phyloP scores from a whole-genome alignment of 92 coral and sea anemone genomes.

The Heteractis magnifica region DNA sequence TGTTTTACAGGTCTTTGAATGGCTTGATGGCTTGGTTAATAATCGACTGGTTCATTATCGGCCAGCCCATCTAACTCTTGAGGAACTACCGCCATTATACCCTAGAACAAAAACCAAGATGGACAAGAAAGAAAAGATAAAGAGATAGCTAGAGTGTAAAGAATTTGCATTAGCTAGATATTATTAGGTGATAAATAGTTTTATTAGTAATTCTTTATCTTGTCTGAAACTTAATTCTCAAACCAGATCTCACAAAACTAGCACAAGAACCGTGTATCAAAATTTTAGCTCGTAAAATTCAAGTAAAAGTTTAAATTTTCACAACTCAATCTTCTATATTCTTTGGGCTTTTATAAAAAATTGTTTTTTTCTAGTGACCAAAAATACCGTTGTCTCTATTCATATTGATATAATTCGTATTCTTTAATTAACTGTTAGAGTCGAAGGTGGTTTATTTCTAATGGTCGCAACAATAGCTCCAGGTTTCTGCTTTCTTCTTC shows the following conservation, averaged over 20 bases:
- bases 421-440: constrained; percentile 45
- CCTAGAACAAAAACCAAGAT: constrained; percentile 26
- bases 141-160: neutral
- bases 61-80: constrained; percentile 57
- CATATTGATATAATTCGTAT: neutral
- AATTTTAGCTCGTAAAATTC: neutral
- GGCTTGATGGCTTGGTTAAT: constrained; percentile 76
- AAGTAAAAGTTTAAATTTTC: neutral
- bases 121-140: neutral
- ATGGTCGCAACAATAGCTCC: constrained; percentile 72
- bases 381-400: neutral
- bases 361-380: neutral
- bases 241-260: neutral
- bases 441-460: constrained; percentile 88
- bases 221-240: neutral
- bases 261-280: neutral
- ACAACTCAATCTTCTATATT: neutral
- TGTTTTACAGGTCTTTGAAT: constrained; percentile 72
- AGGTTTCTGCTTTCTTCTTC: constrained; percentile 71
- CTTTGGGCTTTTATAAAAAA: neutral
- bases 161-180: neutral
- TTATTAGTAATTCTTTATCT: neutral
- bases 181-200: neutral
- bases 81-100: constrained; percentile 50
- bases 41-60: constrained; percentile 62